Evolutionary conservation across 1,140 invertebrate genomes (phyloP).

Genomic region (Brachionus asplanchnoidis): DNA sequence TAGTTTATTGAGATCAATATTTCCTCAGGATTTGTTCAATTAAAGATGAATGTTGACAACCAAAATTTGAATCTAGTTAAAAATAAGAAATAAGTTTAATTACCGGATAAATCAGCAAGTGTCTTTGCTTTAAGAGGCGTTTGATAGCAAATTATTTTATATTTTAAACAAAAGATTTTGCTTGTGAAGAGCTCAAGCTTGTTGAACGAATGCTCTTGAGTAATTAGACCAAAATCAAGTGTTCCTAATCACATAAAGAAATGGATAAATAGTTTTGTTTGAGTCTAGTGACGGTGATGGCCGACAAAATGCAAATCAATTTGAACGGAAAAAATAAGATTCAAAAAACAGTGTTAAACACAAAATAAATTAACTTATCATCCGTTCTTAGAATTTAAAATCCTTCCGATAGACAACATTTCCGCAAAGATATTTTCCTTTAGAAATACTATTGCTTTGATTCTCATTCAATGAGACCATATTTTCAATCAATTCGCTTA

Average conservation of each 20-base stretch:
- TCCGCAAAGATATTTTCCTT: background rate
- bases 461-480: background rate
- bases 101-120: background rate
- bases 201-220: background rate
- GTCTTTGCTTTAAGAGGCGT: conserved; percentile 8
- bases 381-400: background rate
- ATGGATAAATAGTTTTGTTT: background rate
- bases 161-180: conserved; percentile 10
- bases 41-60: background rate
- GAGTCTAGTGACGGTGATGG: background rate
- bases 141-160: conserved; percentile 1
- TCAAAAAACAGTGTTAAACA: background rate
- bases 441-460: background rate
- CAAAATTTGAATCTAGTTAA: background rate
- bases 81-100: background rate
- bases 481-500: background rate
- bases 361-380: conserved; percentile 20
- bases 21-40: conserved; percentile 1
- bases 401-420: conserved; percentile 5
- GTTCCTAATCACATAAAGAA: background rate
- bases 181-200: background rate
- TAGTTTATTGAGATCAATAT: background rate
- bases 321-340: conserved; percentile 9
- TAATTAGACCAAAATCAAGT: conserved; percentile 19
- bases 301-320: background rate